Evolutionary conservation across 2,113 vertebrate species (phyloP).

Genomic region (Malaclemys terrapin): DNA sequence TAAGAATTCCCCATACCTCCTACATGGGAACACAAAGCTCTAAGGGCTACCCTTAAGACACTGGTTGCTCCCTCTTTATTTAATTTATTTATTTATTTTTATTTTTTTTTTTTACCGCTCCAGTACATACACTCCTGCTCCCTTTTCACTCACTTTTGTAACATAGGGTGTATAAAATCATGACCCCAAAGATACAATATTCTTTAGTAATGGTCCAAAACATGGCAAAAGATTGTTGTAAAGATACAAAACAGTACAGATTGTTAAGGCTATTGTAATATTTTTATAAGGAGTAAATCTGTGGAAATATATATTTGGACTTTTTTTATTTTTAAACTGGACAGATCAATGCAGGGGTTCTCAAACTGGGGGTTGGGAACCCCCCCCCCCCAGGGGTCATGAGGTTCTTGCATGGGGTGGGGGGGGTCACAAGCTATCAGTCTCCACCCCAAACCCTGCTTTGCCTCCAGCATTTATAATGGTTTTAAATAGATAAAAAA

Average conservation of each 20-base stretch:
- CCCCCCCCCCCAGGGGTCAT: too few relatives aligned
- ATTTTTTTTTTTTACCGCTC: background rate
- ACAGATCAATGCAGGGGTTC: background rate
- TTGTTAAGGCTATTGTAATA: background rate
- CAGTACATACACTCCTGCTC: too few relatives aligned
- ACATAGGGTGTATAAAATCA: background rate
- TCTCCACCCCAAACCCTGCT: too few relatives aligned
- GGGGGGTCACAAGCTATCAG: too few relatives aligned
- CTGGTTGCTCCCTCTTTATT: background rate
- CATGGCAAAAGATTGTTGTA: background rate
- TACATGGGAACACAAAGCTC: constrained; percentile 47
- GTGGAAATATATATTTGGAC: constrained; percentile 25
- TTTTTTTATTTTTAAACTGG: background rate
- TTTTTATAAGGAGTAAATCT: background rate
- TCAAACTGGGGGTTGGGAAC: too few relatives aligned
- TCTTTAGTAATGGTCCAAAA: background rate
- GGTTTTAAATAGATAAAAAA: too few relatives aligned
- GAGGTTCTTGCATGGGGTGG: too few relatives aligned
- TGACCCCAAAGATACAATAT: background rate
- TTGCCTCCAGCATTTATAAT: too few relatives aligned
- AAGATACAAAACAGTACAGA: background rate
- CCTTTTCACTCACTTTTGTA: background rate
- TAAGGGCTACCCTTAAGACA: constrained; percentile 17
- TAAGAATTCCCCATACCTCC: constrained; percentile 58
- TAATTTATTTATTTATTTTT: background rate